Evolutionary conservation across 2,797 vertebrate species (phyloP).

Genomic region (Amniataba percoides): DNA sequence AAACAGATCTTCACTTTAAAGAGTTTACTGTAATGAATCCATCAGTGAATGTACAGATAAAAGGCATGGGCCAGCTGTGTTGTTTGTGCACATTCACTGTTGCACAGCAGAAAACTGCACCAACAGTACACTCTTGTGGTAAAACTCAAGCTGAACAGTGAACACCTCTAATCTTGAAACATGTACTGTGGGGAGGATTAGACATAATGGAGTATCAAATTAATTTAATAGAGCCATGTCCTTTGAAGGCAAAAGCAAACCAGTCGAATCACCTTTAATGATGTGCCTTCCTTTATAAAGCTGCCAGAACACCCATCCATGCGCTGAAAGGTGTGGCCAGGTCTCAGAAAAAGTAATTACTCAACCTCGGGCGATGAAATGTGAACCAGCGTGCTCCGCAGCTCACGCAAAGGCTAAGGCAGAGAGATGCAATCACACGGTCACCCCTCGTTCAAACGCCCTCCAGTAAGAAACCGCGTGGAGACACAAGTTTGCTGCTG

Average conservation of each 20-base stretch:
- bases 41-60: conserved; percentile 1
- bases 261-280: conserved; percentile 42
- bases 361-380: conserved; percentile 52
- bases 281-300: conserved; percentile 36
- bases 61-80: background rate
- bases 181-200: conserved; percentile 5
- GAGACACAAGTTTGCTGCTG: conserved; percentile 23
- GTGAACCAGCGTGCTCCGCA: conserved; percentile 20
- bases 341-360: background rate
- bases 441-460: background rate
- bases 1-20: conserved; percentile 21
- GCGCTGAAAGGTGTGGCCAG: conserved; percentile 30
- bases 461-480: background rate
- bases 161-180: background rate
- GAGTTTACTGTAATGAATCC: conserved; percentile 2
- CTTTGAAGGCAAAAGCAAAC: conserved; percentile 45
- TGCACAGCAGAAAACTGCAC: background rate
- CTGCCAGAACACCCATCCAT: conserved; percentile 35
- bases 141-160: background rate
- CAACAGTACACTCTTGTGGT: conserved; percentile 23
- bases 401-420: background rate
- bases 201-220: conserved; percentile 30
- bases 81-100: background rate
- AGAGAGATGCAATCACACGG: background rate
- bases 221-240: background rate